A percentile compares a stretch with the other conserved stretches of the same genome.
These are phyloP conservation scores for Atherinosoma microstoma DNA, from an alignment of 2,797 vertebrate species.

Conservation along the genomic window DNA sequence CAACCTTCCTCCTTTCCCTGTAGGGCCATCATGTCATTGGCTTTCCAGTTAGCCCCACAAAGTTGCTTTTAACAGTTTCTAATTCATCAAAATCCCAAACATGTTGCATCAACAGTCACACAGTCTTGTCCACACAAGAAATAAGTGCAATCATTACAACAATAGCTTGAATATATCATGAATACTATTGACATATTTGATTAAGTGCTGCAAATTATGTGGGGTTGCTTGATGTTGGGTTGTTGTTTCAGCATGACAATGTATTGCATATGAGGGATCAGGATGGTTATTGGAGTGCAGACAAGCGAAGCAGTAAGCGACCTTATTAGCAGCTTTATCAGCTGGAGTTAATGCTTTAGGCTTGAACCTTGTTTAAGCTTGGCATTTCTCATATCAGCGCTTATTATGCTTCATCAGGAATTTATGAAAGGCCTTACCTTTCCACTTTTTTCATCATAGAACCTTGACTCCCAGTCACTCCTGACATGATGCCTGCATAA, in stretches of 20 bases:
- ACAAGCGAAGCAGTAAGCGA: conserved; percentile 38
- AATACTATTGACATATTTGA: conserved; percentile 12
- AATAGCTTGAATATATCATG: neutral
- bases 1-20: conserved; percentile 5
- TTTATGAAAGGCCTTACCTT: conserved; percentile 65
- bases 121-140: conserved; percentile 7
- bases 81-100: conserved; percentile 9
- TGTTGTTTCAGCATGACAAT: conserved; percentile 39
- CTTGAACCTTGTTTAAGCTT: conserved; percentile 42
- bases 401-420: conserved; percentile 66
- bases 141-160: conserved; percentile 1
- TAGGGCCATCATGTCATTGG: conserved; percentile 6
- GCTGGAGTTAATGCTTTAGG: conserved; percentile 50
- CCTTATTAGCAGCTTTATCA: conserved; percentile 41
- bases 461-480: conserved; percentile 65
- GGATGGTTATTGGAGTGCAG: conserved; percentile 48
- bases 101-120: neutral
- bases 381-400: conserved; percentile 35
- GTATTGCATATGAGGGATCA: conserved; percentile 34
- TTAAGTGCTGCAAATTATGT: conserved; percentile 6
- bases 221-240: conserved; percentile 24
- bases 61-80: conserved; percentile 26
- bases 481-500: conserved; percentile 67
- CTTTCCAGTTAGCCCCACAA: conserved; percentile 12
- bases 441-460: conserved; percentile 47